Evolutionary conservation across 2,113 vertebrate genomes (phyloP), one percentile per base, ranked within the genome.

Genomic region (Piprites chloris): DNA sequence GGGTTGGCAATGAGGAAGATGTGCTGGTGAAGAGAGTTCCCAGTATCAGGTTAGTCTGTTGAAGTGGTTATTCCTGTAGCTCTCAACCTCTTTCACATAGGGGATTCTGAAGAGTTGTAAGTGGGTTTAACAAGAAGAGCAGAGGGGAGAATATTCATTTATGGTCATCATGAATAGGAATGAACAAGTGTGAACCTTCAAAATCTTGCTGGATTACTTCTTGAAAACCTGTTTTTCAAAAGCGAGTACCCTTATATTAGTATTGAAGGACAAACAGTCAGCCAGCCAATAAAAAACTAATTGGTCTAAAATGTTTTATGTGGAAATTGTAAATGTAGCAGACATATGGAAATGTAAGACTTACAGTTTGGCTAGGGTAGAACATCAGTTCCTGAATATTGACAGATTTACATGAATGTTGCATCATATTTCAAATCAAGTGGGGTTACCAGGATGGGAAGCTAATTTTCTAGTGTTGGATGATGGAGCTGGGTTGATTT

Each of bases 301-400:
- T 14, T 82, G 19, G 12, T 68, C 2, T 49, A 21, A 80, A 78
- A 55, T 44, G 9, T 32, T 82, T 74, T 53, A 44, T 37, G 59
- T 71, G 20, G 44, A 7, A 49, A 18, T 17, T 65, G 16, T 68
- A 61, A 65, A 68, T 42, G 22, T 56, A 78, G 24, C 0, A 0
- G 23, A 74, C 42, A 28, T 87, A 30, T 21, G 61, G 89, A 93
- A 96, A 91, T 26, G 49, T 27, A 66, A 66, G 85, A 24, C 11
- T 94, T 58, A 63, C 26, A 53, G 88, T 96, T 89, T 96, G 95
- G 33, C n/a, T 78, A 63, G 27, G 47, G 46, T 93, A 69, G 58
- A 53, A 47, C 49, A 80, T 87, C 23, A 35, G 21, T 55, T 85
- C 72, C 72, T 89, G 59, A 21, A 35, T 88, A 93, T 92, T 84